These are phyloP conservation scores for Macroglossus sobrinus DNA, from an alignment of 2,113 vertebrate genomes.

Conservation along the genomic window DNA sequence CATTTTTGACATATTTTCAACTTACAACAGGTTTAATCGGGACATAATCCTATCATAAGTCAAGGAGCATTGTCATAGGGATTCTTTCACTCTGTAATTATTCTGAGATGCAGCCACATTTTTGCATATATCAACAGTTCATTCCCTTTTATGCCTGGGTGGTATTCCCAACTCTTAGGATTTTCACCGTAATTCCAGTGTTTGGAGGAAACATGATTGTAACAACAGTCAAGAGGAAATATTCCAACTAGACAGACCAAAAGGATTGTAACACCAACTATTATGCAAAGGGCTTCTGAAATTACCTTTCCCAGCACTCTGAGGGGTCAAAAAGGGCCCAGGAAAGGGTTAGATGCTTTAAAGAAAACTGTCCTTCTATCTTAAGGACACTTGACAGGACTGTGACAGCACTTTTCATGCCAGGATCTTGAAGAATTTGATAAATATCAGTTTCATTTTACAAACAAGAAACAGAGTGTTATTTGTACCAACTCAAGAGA, in stretches of 20 bases:
- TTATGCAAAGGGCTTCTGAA: background rate
- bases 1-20: background rate
- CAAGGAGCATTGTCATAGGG: background rate
- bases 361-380: background rate
- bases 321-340: background rate
- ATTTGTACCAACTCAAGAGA: background rate
- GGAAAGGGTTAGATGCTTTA: background rate
- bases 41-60: background rate
- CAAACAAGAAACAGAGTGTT: background rate
- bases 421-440: background rate
- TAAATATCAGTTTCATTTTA: background rate
- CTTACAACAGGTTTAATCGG: background rate
- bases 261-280: background rate
- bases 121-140: fast-evolving
- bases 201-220: background rate
- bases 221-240: background rate
- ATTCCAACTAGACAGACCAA: background rate
- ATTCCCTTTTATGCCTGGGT: background rate
- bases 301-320: background rate
- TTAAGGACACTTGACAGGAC: background rate
- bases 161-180: background rate
- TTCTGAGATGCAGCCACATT: background rate
- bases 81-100: background rate
- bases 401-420: background rate
- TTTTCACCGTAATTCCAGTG: background rate